Percentiles rank a stretch among this genome's conserved stretches.
Evolutionary conservation across 1,140 invertebrate species (phyloP).

Genomic region (Thaumetopoea pityocampa): DNA sequence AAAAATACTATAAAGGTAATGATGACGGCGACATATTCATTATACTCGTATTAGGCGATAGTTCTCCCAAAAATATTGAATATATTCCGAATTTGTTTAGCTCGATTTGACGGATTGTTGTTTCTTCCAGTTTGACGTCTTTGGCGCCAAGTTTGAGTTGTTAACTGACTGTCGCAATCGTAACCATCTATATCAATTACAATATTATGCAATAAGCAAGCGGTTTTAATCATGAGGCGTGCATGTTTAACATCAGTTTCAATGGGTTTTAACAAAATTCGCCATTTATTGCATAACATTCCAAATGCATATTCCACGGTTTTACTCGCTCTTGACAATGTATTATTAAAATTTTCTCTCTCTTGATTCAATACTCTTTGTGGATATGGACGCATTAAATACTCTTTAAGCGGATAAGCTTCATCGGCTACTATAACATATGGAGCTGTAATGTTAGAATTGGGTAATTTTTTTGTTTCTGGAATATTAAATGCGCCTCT

Average conservation of each 20-base stretch:
- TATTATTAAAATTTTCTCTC: constrained; percentile 22
- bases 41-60: constrained; percentile 3
- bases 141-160: background rate
- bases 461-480: constrained; percentile 14
- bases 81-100: constrained; percentile 1
- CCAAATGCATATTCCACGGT: constrained; percentile 15
- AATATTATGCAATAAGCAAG: constrained; percentile 7
- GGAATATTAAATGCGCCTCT: constrained; percentile 18
- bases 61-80: constrained; percentile 4
- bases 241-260: constrained; percentile 3
- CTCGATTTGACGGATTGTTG: constrained; percentile 4
- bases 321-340: constrained; percentile 18
- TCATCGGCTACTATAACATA: constrained; percentile 7
- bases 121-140: constrained; percentile 3
- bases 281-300: constrained; percentile 21
- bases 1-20: no score
- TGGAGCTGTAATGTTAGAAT: constrained; percentile 8
- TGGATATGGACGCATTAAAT: constrained; percentile 6
- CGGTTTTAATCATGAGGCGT: constrained; percentile 1
- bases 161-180: background rate
- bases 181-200: constrained; percentile 3
- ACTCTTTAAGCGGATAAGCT: constrained; percentile 7
- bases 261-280: constrained; percentile 2
- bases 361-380: constrained; percentile 20
- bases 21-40: background rate